phyloP scores from a whole-genome alignment of 2,797 vertebrate species.

The Liasis olivaceus region DNA sequence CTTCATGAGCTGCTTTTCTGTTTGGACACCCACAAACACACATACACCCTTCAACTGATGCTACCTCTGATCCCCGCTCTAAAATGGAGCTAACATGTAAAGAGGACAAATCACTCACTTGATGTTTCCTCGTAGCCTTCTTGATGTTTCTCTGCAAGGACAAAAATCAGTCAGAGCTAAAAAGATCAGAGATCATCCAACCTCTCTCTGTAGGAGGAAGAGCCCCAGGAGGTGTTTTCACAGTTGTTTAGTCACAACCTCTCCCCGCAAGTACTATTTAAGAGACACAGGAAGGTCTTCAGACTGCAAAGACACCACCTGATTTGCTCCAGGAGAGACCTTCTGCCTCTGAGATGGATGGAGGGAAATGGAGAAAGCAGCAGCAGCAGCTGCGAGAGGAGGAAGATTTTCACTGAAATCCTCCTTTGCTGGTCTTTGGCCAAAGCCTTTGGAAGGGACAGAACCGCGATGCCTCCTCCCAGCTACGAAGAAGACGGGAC shows the following conservation, averaged over 20 bases:
- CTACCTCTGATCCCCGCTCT: neutral
- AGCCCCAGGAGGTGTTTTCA: neutral
- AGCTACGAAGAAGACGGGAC: neutral
- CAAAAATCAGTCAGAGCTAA: neutral
- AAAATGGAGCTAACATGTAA: neutral
- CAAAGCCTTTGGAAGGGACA: neutral
- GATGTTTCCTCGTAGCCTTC: fast-evolving
- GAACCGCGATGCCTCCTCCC: neutral
- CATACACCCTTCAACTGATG: neutral
- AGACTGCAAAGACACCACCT: neutral
- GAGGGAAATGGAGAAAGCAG: too few relatives aligned
- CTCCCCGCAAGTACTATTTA: neutral
- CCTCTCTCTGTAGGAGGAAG: neutral
- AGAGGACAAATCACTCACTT: neutral
- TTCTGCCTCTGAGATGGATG: too few relatives aligned
- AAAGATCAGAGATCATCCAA: neutral
- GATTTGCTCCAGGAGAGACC: too few relatives aligned
- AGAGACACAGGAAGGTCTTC: neutral
- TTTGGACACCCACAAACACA: neutral
- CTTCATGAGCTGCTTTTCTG: neutral
- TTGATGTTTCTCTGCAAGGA: neutral
- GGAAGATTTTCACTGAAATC: too few relatives aligned
- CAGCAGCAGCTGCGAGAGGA: too few relatives aligned
- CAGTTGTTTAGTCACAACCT: neutral
- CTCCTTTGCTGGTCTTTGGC: too few relatives aligned